Evolutionary conservation across 2,888 invertebrate genomes (phyloP).

Genomic region (Diarsia brunnea): DNA sequence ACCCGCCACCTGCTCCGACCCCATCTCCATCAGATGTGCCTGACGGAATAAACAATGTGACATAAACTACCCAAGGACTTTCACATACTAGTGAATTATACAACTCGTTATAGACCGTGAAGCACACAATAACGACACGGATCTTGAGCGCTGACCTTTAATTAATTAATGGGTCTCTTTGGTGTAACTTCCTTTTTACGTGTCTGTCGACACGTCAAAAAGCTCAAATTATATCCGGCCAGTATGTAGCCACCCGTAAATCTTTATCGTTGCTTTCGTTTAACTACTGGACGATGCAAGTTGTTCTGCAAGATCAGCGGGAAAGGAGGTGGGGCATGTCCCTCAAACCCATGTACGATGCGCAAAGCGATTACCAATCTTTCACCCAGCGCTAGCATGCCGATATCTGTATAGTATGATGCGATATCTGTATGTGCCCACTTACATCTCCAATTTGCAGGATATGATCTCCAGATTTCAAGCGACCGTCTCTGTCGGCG

Average conservation of each 20-base stretch:
- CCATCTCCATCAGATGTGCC: slow-evolving; percentile 97
- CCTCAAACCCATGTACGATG: not conserved
- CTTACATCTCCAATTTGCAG: slow-evolving; percentile 97
- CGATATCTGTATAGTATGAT: not conserved
- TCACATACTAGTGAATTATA: too few species aligned
- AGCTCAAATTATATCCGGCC: not conserved
- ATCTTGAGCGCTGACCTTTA: not conserved
- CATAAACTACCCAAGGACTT: not conserved
- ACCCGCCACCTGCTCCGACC: slow-evolving; percentile 99
- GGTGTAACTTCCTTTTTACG: not conserved
- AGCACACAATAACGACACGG: not conserved
- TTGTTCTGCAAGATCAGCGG: not conserved
- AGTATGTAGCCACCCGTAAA: not conserved
- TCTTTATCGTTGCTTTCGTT: not conserved
- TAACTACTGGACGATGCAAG: not conserved
- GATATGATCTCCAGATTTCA: slow-evolving; percentile 99
- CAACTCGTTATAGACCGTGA: too few species aligned
- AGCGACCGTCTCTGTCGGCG: slow-evolving; percentile 98
- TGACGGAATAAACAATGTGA: slow-evolving; percentile 47
- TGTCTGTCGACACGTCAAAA: too few species aligned
- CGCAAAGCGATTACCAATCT: not conserved
- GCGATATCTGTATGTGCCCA: slow-evolving; percentile 33
- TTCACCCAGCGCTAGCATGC: not conserved
- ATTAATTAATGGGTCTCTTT: too few species aligned
- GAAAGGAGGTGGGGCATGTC: not conserved